Evolutionary conservation across 2,113 vertebrate species (phyloP).

Genomic region (Alouatta palliata): DNA sequence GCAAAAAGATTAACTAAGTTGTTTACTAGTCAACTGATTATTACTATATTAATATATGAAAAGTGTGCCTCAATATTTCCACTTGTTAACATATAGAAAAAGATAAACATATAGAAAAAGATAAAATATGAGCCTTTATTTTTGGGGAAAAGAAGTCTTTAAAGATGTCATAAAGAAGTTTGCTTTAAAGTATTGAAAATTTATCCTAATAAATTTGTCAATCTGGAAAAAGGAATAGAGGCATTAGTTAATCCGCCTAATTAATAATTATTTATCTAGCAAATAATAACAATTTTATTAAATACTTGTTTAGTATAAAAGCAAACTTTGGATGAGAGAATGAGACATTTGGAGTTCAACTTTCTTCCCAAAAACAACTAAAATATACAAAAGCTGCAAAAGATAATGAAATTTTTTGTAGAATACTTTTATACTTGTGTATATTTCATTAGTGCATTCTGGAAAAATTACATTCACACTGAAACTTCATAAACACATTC

Average conservation of each 20-base stretch:
- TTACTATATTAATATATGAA: background rate
- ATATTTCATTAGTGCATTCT: background rate
- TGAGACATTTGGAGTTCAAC: background rate
- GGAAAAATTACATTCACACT: background rate
- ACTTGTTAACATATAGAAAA: background rate
- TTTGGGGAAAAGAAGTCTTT: background rate
- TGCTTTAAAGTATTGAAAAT: background rate
- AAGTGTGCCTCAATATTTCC: background rate
- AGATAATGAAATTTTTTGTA: background rate
- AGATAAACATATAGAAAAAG: background rate
- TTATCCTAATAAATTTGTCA: slow-evolving; percentile 34
- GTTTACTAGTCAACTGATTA: background rate
- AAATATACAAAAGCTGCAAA: slow-evolving; percentile 20
- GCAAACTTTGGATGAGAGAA: background rate
- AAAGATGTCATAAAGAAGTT: background rate
- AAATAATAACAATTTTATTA: background rate
- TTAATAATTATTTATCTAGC: slow-evolving; percentile 7
- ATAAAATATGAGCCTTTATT: background rate
- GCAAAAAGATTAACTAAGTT: background rate
- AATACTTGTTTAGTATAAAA: background rate
- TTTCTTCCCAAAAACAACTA: slow-evolving; percentile 2
- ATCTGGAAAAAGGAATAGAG: background rate
- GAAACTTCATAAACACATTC: background rate
- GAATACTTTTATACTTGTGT: background rate
- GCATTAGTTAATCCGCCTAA: background rate